Conservation (phyloP, 2,888 invertebrate species). For the Drosophila flavopinicola region DNA sequence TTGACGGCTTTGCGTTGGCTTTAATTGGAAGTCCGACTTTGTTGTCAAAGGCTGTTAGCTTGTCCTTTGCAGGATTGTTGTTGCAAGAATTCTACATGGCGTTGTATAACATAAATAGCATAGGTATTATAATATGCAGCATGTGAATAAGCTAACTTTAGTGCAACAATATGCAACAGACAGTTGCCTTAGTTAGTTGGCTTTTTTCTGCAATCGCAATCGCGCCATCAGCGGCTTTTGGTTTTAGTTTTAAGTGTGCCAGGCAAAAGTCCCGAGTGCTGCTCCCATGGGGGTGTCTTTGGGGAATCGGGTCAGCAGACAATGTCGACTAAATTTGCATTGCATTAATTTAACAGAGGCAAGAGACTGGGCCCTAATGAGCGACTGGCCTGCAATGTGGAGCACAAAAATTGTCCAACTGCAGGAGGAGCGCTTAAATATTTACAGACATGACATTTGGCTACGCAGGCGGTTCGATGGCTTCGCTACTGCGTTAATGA, state of each 20-base stretch:
- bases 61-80: not conserved
- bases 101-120: constrained; percentile 29
- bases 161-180: constrained; percentile 14
- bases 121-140: constrained; percentile 8
- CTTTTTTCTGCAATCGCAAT: constrained; percentile 25
- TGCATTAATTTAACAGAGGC: constrained; percentile 69
- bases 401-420: not conserved
- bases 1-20: constrained; percentile 38
- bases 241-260: constrained; percentile 50
- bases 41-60: constrained; percentile 44
- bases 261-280: constrained; percentile 33
- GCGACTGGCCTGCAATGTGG: constrained; percentile 34
- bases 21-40: constrained; percentile 44
- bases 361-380: constrained; percentile 48
- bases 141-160: constrained; percentile 14
- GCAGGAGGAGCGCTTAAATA: constrained; percentile 53
- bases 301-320: constrained; percentile 79
- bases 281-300: constrained; percentile 50
- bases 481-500: constrained; percentile 39
- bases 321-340: constrained; percentile 70
- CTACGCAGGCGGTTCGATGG: constrained; percentile 23
- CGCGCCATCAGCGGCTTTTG: constrained; percentile 25
- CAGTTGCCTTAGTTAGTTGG: constrained; percentile 19
- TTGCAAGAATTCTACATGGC: constrained; percentile 27
- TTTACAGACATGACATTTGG: constrained; percentile 52